These are phyloP conservation scores for Hydrophis major DNA, from an alignment of 2,797 vertebrate genomes.

Conservation along the genomic window DNA sequence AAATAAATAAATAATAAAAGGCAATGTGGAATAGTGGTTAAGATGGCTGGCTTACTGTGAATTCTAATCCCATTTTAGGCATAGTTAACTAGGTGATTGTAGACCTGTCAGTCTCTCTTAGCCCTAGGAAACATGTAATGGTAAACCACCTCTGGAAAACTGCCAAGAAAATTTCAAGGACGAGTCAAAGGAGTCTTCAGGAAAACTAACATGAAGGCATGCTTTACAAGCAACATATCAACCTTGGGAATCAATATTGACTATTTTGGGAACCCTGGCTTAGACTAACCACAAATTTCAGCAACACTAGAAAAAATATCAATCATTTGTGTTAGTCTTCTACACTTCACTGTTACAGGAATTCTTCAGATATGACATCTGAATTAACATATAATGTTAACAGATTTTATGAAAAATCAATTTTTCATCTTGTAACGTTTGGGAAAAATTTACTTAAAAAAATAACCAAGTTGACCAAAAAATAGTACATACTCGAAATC, in stretches of 20 bases:
- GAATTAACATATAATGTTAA: background rate
- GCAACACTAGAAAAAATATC: background rate
- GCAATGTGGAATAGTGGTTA: background rate
- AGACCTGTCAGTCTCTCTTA: background rate
- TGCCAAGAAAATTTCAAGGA: background rate
- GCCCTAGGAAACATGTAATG: background rate
- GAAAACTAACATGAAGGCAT: background rate
- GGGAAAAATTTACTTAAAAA: background rate
- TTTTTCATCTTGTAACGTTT: background rate
- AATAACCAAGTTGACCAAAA: background rate
- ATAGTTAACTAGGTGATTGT: background rate
- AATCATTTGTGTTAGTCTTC: background rate
- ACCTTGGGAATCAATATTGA: background rate
- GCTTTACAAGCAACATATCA: too few species aligned
- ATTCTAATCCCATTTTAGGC: background rate
- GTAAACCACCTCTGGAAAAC: background rate
- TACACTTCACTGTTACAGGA: background rate
- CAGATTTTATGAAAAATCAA: background rate
- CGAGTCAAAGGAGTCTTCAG: background rate
- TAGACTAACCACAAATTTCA: background rate
- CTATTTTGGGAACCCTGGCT: background rate
- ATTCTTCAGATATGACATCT: background rate
- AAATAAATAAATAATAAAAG: background rate
- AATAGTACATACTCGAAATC: background rate
- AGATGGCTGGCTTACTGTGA: background rate